phyloP scores from a whole-genome alignment of 2,888 invertebrate species.

The Dolichopus griseipennis region DNA sequence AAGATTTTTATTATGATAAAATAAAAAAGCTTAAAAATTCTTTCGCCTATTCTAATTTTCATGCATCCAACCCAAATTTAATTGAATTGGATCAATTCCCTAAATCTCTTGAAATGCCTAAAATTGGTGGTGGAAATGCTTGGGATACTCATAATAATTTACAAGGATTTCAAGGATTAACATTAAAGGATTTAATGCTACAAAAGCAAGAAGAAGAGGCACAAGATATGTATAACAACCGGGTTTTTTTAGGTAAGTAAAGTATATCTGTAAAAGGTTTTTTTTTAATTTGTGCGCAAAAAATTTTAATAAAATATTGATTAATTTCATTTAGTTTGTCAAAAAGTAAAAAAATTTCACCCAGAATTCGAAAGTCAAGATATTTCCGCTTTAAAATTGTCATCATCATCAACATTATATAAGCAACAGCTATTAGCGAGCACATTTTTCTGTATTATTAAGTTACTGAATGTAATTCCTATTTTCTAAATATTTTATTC shows the following conservation, averaged over 20 bases:
- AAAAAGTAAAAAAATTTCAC: no score
- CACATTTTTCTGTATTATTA: no score
- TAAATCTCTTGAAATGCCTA: conserved; percentile 39
- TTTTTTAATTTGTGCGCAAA: no score
- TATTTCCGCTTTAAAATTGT: no score
- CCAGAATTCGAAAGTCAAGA: no score
- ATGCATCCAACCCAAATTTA: conserved; percentile 63
- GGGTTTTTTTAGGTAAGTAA: conserved; percentile 43
- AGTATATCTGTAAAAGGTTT: no score
- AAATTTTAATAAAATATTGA: no score
- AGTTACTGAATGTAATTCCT: no score
- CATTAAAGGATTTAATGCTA: conserved; percentile 70
- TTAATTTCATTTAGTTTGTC: no score
- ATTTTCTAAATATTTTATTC: no score
- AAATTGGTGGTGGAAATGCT: conserved; percentile 41
- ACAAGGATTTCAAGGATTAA: conserved; percentile 53
- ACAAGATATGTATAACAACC: conserved; percentile 49
- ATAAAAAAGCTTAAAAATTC: conserved; percentile 41
- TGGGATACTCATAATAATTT: conserved; percentile 49
- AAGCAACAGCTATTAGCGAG: no score
- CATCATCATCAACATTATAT: no score
- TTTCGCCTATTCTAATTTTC: conserved; percentile 53
- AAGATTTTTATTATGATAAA: conserved; percentile 15
- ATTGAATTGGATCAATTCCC: conserved; percentile 51
- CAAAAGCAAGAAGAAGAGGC: conserved; percentile 66